Conservation (phyloP, 1,140 invertebrate genomes). For the Megalonaias nervosa region DNA sequence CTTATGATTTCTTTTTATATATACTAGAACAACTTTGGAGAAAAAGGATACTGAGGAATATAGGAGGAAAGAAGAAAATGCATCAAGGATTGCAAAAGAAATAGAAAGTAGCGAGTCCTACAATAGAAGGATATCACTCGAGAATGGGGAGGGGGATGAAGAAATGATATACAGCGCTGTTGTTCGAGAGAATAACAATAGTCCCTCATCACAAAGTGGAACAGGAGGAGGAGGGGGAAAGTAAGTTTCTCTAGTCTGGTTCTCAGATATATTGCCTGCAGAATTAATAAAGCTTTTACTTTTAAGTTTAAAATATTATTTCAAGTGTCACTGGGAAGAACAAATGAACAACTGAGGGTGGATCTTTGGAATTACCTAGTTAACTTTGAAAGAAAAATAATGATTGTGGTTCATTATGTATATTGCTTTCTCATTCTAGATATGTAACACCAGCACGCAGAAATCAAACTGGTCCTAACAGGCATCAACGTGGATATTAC, state of each 20-base stretch:
- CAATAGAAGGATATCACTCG: slow-evolving; percentile 84
- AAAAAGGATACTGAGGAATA: slow-evolving; percentile 89
- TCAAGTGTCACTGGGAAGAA: not conserved
- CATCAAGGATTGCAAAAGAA: slow-evolving; percentile 89
- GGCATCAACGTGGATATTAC: too few relatives aligned
- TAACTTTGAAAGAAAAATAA: too few relatives aligned
- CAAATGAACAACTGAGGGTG: not conserved
- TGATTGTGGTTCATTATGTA: too few relatives aligned
- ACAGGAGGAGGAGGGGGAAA: slow-evolving; percentile 28
- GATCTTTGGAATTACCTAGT: too few relatives aligned
- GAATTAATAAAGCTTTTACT: not conserved
- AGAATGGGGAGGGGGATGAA: slow-evolving; percentile 86
- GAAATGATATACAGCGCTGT: slow-evolving; percentile 76
- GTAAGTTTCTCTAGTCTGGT: slow-evolving; percentile 8
- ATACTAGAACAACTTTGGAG: slow-evolving; percentile 79
- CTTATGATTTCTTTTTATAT: slow-evolving; percentile 4
- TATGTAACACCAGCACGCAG: too few relatives aligned
- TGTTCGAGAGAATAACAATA: slow-evolving; percentile 74
- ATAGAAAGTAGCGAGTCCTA: slow-evolving; percentile 89
- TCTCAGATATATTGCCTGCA: not conserved
- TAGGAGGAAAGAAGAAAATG: slow-evolving; percentile 86
- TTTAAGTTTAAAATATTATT: not conserved
- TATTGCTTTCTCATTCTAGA: too few relatives aligned
- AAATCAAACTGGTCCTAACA: too few relatives aligned
- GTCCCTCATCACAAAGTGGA: slow-evolving; percentile 6